phyloP scores from a whole-genome alignment of 2,797 vertebrate species.

The Anolis apletophallus region DNA sequence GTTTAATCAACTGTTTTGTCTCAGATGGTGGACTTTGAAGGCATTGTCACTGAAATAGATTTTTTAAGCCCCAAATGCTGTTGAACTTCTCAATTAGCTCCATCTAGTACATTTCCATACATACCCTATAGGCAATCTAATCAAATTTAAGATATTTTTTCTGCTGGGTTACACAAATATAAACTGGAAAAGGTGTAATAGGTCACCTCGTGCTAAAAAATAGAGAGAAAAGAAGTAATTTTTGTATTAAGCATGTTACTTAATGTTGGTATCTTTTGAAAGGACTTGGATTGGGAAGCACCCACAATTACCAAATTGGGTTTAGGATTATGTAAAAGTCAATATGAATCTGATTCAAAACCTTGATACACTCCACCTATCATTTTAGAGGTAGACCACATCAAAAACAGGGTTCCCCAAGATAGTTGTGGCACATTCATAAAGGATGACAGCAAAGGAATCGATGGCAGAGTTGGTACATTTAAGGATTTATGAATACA shows the following conservation, averaged over 20 bases:
- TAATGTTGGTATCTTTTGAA: not conserved
- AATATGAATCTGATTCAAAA: no score
- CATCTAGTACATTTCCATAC: slow-evolving; percentile 2
- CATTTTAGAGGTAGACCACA: no score
- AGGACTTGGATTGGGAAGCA: not conserved
- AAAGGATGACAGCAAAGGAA: no score
- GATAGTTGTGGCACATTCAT: no score
- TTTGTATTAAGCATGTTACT: not conserved
- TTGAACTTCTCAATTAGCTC: not conserved
- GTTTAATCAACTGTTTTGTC: not conserved
- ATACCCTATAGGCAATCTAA: not conserved
- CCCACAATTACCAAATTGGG: no score
- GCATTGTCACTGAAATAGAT: not conserved
- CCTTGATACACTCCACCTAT: no score
- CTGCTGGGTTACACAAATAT: not conserved
- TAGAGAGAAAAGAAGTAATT: not conserved
- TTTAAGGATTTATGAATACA: no score
- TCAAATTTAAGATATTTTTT: not conserved
- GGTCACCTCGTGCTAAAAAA: not conserved
- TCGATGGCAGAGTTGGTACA: no score
- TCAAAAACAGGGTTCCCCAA: no score
- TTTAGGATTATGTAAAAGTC: no score
- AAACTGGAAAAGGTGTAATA: not conserved
- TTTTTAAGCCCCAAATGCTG: not conserved
- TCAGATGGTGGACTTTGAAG: not conserved